Evolutionary conservation across 2,888 invertebrate species (phyloP), one percentile per base, ranked within the genome.

Genomic region (Nemurella pictetii): DNA sequence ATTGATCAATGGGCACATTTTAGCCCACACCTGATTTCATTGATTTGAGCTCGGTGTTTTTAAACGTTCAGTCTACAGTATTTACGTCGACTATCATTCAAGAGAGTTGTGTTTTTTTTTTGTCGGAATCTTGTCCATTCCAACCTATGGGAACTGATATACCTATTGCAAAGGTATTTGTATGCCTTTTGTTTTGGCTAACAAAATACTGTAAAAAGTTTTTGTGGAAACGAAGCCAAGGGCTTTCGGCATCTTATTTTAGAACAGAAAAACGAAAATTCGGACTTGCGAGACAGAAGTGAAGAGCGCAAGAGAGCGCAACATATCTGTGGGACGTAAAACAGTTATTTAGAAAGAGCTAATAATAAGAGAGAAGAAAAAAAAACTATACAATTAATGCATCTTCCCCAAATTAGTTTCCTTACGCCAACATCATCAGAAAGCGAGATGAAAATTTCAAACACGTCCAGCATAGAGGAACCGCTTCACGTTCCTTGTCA

Each of bases 121-220:
- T 55, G 2, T 55, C 4, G 32, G 9, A 15, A 55, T 55, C 55
- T 12, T 55, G 9, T 55, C 55, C 55, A 55, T 55, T 55, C 55
- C 55, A 55, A 55, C 15, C 55, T 12, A 55, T 55, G 55, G 55
- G 80, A 84, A 84, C 35, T 84, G 84, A 84, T 80, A 72, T 72
- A 32, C 3, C 55, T 55, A 55, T 55, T 55, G 9, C 55, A 55
- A 55, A 55, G 55, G 55, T 83, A 80, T 83, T 83, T 83, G 77
- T 83, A 83, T 73, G 83, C 77, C 85, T 83, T 85, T 85, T 85
- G 85, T 85, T 85, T 85, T 85, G 85, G 85, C 85, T 78, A 80
- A 85, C 83, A 73, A 25, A 80, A 83, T 83, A 83, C 83, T 83
- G 85, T 77, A 83, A 29, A 84, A 85, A 85, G 25, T 80, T 28